These are phyloP conservation scores for Penelope pileata DNA, from an alignment of 2,113 vertebrate species.

Conservation along the genomic window DNA sequence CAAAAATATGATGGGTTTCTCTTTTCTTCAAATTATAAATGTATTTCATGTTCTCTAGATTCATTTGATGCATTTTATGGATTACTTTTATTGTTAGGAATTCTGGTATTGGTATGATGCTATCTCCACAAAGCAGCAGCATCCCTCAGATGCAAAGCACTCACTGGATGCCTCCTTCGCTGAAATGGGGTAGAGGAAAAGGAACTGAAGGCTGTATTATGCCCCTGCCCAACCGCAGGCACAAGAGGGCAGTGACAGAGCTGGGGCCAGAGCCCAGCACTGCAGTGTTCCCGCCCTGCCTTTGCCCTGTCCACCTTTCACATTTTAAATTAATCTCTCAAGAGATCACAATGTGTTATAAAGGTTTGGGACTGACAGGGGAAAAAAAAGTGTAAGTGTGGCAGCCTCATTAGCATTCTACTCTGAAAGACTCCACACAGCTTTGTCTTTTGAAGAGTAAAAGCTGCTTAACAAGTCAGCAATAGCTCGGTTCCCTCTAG, in stretches of 20 bases:
- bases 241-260: not conserved
- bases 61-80: not conserved
- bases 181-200: not conserved
- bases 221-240: not conserved
- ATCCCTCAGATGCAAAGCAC: rapidly evolving
- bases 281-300: not conserved
- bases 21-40: not conserved
- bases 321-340: not conserved
- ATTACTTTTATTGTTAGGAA: not conserved
- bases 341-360: not conserved
- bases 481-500: not conserved
- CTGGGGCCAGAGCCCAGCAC: not conserved
- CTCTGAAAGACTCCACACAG: conserved; percentile 34
- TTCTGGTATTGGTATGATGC: not conserved
- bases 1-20: not conserved
- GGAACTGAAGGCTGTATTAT: not conserved
- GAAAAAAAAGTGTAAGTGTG: not conserved
- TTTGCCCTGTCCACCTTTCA: not conserved
- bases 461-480: conserved; percentile 50
- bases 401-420: conserved; percentile 51
- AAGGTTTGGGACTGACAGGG: not conserved
- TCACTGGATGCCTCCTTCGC: not conserved
- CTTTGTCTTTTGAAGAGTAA: conserved; percentile 54
- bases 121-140: not conserved
- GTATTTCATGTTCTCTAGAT: not conserved